phyloP scores from a whole-genome alignment of 2,888 invertebrate species.

The Plutella xylostella region DNA sequence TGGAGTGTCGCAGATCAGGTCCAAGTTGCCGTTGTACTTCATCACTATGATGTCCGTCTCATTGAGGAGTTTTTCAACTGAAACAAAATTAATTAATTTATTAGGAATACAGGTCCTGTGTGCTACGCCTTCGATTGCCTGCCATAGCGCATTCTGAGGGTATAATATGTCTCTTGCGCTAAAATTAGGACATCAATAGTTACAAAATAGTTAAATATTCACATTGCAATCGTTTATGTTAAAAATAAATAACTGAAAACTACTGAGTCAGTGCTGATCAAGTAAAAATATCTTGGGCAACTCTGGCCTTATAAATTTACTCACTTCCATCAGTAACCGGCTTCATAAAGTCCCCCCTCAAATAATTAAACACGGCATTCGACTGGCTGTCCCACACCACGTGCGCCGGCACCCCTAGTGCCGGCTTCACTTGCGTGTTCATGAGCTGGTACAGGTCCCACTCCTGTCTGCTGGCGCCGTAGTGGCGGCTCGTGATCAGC shows the following conservation, averaged over 20 bases:
- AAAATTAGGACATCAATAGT: too few relatives aligned
- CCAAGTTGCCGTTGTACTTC: conserved; percentile 84
- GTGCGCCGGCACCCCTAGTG: conserved; percentile 73
- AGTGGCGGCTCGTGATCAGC: conserved; percentile 36
- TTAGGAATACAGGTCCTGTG: too few relatives aligned
- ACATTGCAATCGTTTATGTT: too few relatives aligned
- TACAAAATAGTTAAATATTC: too few relatives aligned
- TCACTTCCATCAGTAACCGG: conserved; percentile 73
- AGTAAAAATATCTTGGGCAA: too few relatives aligned
- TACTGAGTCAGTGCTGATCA: too few relatives aligned
- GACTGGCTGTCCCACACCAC: conserved; percentile 77
- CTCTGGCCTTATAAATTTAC: conserved; percentile 13
- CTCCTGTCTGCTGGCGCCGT: conserved; percentile 26
- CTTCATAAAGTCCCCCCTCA: conserved; percentile 82
- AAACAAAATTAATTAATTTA: conserved; percentile 19
- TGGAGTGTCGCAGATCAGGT: conserved; percentile 85
- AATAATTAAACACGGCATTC: conserved; percentile 66
- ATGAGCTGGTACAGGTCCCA: conserved; percentile 68
- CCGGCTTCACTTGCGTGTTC: conserved; percentile 76
- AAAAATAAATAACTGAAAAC: too few relatives aligned
- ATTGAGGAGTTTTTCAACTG: conserved; percentile 77
- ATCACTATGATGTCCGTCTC: conserved; percentile 75
- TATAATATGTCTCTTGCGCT: too few relatives aligned
- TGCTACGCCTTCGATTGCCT: too few relatives aligned
- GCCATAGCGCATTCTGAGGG: too few relatives aligned